phyloP scores from a whole-genome alignment of 2,888 invertebrate genomes.

The Drosophila emarginata region DNA sequence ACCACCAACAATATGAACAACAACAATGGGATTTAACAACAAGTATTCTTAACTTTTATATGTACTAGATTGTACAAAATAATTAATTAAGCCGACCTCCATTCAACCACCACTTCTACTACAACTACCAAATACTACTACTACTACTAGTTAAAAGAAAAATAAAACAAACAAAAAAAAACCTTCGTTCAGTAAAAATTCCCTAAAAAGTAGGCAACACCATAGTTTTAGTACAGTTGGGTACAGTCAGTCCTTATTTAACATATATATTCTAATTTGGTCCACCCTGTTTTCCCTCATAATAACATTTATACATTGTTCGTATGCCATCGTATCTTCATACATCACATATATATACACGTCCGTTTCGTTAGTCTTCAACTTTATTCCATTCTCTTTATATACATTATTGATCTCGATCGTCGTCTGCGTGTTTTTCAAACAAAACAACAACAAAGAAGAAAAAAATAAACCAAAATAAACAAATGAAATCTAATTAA shows the following conservation, averaged over 20 bases:
- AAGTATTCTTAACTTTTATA: slow-evolving; percentile 51
- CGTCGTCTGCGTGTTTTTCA: slow-evolving; percentile 4
- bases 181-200: background rate
- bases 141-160: background rate
- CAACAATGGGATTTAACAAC: slow-evolving; percentile 18
- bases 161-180: background rate
- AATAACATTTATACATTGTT: background rate
- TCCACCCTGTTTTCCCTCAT: background rate
- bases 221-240: background rate
- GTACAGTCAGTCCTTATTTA: slow-evolving; percentile 7
- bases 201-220: slow-evolving; percentile 16
- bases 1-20: background rate
- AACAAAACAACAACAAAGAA: background rate
- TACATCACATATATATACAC: background rate
- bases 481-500: slow-evolving; percentile 10
- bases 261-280: slow-evolving; percentile 4
- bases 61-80: slow-evolving; percentile 68
- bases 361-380: background rate
- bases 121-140: background rate
- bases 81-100: background rate
- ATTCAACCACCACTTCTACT: background rate
- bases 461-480: slow-evolving; percentile 7
- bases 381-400: background rate
- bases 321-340: background rate
- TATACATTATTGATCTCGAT: too few species aligned